phyloP scores from a whole-genome alignment of 1,140 invertebrate species.

The Battus philenor region DNA sequence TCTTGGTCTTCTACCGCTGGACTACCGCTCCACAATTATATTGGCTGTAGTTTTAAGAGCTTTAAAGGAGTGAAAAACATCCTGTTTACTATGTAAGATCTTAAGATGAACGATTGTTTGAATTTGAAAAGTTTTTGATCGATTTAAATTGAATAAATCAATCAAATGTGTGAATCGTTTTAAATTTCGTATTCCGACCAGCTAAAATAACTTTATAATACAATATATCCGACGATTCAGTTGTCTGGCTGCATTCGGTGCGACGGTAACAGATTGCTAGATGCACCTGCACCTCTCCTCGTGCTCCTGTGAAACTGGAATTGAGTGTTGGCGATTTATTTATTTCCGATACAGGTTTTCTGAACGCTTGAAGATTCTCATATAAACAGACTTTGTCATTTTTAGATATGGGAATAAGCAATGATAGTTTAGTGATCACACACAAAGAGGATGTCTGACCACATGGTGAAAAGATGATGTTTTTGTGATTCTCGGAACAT shows the following conservation, averaged over 20 bases:
- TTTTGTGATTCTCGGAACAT: too few species aligned
- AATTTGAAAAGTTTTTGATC: too few species aligned
- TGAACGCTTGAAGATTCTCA: neutral
- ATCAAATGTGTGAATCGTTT: neutral
- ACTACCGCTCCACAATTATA: too few species aligned
- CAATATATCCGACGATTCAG: conserved; percentile 9
- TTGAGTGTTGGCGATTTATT: conserved; percentile 7
- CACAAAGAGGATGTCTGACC: too few species aligned
- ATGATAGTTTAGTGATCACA: too few species aligned
- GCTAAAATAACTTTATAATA: conserved; percentile 9
- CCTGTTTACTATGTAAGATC: too few species aligned
- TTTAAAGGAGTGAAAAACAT: too few species aligned
- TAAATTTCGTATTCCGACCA: conserved; percentile 3
- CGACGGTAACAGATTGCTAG: conserved; percentile 10
- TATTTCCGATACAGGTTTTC: conserved; percentile 4
- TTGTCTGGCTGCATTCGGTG: neutral
- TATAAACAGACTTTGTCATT: neutral
- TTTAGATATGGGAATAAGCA: too few species aligned
- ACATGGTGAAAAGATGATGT: too few species aligned
- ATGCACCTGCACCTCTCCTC: conserved; percentile 2
- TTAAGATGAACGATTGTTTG: too few species aligned
- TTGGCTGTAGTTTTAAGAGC: too few species aligned
- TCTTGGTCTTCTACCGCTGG: too few species aligned
- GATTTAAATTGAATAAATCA: neutral
- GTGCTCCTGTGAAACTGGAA: neutral